Percentiles rank a stretch among this genome's conserved stretches.
These are phyloP conservation scores for Myotis lucifugus DNA, from an alignment of 2,113 vertebrate species.

Conservation along the genomic window DNA sequence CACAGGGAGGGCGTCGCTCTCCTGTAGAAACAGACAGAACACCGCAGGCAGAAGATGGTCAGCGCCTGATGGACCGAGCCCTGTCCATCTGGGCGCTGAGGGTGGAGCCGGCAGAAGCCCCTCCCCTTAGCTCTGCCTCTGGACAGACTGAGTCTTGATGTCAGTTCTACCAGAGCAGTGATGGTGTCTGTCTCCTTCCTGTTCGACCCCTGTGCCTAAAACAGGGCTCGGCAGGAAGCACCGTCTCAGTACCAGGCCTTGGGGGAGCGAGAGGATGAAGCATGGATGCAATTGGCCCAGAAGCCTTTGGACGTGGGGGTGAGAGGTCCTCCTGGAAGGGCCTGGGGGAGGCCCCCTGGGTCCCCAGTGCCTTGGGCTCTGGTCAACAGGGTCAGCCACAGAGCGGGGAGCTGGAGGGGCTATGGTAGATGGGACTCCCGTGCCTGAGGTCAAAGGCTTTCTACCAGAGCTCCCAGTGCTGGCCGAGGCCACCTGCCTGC, in stretches of 20 bases:
- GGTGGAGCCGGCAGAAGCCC: background rate
- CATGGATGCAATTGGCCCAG: background rate
- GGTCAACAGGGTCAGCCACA: accelerated
- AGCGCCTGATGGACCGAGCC: background rate
- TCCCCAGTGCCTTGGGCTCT: background rate
- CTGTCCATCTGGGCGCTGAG: background rate
- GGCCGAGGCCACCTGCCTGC: background rate
- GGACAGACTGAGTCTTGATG: background rate
- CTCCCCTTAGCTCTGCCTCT: background rate
- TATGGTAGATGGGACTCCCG: accelerated
- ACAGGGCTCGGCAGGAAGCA: background rate
- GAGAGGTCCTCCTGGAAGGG: background rate
- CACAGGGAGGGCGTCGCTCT: background rate
- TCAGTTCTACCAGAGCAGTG: background rate
- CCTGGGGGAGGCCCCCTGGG: background rate
- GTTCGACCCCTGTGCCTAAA: background rate
- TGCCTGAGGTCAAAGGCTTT: background rate
- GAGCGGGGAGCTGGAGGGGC: accelerated
- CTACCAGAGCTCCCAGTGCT: background rate
- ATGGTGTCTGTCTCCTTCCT: background rate
- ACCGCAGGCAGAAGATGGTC: background rate
- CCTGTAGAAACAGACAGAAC: background rate
- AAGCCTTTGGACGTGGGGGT: background rate
- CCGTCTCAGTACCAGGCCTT: accelerated
- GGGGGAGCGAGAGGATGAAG: background rate